Base-by-base conservation (phyloP, 2,113 vertebrate genomes). In the Oxyura jamaicensis region DNA sequence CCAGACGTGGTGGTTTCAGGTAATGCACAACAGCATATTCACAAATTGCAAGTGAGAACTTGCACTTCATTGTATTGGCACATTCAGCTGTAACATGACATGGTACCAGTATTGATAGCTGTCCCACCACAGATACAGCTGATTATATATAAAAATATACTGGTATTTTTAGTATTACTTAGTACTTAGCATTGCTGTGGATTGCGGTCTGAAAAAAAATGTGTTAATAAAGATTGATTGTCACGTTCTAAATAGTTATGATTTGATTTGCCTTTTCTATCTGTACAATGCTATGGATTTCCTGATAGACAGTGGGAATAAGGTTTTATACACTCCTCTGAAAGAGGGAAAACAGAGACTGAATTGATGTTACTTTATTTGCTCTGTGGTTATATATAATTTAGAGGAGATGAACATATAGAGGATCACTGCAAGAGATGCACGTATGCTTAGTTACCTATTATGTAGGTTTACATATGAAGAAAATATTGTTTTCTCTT, bases 61-160 rank as follows among this genome's bases (percentile, higher is more conserved):
- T 35, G 74, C 65, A 75, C 20, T 3, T 14, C 4, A 1, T 11
- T 42, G 35, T 7, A 1, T 3, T 29, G 77, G 58, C 23, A 17
- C 41, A 4, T 65, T 35, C 39, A 48, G 58, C 44, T 73, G 1
- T 8, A 10, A 1, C 0, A 1, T 21, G 36, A 10, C 17, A 17
- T 2, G 36, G 48, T 25, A 4, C 50, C 33, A 25, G n/a, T 36
- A 10, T 69, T 25, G 0, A 42, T 9, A 19, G 12, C 48, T 84
- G 60, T 26, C 46, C 80, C 26, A 1, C 55, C 41, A 16, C 55
- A 39, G 44, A 13, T 79, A n/a, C 41, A 29, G 25, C 63, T 36
- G 46, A 11, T 48, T 22, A 22, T 22, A 48, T 48, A 48, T 48
- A 48, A 48, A 48, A 48, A 48, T 48, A 48, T 5, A 76, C 5